Evolutionary conservation across 2,797 vertebrate species (phyloP).

Genomic region (Chlorospingus flavigularis): DNA sequence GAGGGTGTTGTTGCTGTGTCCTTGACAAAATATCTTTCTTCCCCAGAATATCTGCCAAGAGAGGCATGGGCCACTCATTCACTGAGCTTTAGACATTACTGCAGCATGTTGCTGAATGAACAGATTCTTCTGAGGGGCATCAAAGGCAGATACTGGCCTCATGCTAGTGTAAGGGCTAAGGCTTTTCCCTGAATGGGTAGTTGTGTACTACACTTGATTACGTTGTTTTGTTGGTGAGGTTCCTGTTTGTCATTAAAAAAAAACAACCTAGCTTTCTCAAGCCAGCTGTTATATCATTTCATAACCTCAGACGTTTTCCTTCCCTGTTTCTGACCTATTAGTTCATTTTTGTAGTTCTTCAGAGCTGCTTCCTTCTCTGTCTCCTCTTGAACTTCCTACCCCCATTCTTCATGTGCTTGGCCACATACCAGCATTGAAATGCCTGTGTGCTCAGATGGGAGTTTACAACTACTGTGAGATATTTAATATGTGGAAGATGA

Average conservation of each 20-base stretch:
- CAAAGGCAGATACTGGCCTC: background rate
- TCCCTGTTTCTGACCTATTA: background rate
- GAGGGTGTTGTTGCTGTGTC: background rate
- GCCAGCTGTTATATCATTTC: conserved; percentile 4
- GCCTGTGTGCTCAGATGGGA: background rate
- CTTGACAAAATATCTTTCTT: conserved; percentile 8
- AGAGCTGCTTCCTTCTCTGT: background rate
- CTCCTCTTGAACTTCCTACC: conserved; percentile 32
- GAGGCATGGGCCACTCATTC: background rate
- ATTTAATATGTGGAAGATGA: background rate
- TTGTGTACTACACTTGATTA: background rate
- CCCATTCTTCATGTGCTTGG: conserved; percentile 2
- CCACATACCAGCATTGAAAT: background rate
- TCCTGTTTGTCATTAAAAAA: background rate
- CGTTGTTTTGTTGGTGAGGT: background rate
- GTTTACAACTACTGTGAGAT: background rate
- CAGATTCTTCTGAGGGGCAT: background rate
- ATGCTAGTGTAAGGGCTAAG: background rate
- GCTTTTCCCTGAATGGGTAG: background rate
- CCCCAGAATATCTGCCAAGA: background rate
- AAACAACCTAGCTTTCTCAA: background rate
- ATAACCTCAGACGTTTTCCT: background rate
- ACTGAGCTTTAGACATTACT: background rate
- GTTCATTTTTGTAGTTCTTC: background rate
- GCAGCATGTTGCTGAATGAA: background rate